Conservation (phyloP, 2,888 invertebrate genomes). For the Lasioglossum pauxillum region DNA sequence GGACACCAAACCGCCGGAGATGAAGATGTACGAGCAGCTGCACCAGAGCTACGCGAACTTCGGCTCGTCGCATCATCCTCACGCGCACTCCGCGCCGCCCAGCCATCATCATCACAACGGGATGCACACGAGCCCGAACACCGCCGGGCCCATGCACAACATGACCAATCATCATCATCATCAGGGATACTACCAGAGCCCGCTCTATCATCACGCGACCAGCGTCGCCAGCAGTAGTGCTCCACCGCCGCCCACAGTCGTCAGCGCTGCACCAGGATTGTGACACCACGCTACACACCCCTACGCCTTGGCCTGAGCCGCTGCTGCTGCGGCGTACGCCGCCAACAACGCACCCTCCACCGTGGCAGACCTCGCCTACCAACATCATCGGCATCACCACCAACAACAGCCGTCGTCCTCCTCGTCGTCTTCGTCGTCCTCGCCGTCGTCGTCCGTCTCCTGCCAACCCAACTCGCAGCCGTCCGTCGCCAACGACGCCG, state of each 20-base stretch:
- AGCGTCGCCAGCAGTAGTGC: conserved; percentile 77
- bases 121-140: conserved; percentile 87
- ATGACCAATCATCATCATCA: conserved; percentile 82
- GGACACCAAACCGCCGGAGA: conserved; percentile 87
- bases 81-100: conserved; percentile 86
- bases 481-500: not conserved
- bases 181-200: conserved; percentile 91
- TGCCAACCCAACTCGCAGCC: not conserved
- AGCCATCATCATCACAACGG: conserved; percentile 87
- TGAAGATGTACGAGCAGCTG: conserved; percentile 96
- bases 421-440: conserved; percentile 13
- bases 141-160: conserved; percentile 88
- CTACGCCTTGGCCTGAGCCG: conserved; percentile 93
- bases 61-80: conserved; percentile 87
- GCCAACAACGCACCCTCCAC: conserved; percentile 22
- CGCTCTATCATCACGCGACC: conserved; percentile 88
- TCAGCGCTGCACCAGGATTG: conserved; percentile 91
- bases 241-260: conserved; percentile 85
- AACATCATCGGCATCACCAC: not conserved
- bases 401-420: not conserved
- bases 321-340: conserved; percentile 72
- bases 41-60: conserved; percentile 87
- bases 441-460: conserved; percentile 23
- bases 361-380: not conserved
- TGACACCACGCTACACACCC: conserved; percentile 88